Base-by-base conservation (phyloP, 2,113 vertebrate genomes). In the Lagopus leucura region DNA sequence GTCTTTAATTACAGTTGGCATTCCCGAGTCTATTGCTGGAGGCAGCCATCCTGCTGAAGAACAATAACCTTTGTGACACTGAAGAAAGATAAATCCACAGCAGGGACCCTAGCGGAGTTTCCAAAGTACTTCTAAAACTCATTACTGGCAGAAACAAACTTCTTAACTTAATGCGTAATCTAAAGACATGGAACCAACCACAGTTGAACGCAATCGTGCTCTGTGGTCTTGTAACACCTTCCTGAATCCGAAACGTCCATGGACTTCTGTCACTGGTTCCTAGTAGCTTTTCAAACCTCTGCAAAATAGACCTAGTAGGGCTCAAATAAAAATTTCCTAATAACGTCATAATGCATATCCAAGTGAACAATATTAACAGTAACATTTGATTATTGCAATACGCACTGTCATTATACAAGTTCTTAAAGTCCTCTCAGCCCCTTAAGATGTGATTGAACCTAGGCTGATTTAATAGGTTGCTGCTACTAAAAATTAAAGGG, bases 1-100 rank as follows among this genome's bases (percentile, higher is more conserved):
- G 54, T 11, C 71, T 94, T 93, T 97, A 94, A 96, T 94, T 93
- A 69, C 30, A 89, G 42, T 47, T 94, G 93, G 82, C 96, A 91
- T 94, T 92, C 52, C 34, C 2, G 6, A 86, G 32, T 70, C 38
- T 69, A 27, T 42, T 2, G 48, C 96, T 94, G 58, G 72, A 91
- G 94, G 95, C 88, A 84, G 57, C 30, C 21, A 22, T 82, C 34
- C 50, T 77, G 8, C 25, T 82, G 86, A 75, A 91, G 85, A 90
- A 42, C n/a, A 69, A 21, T 81, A 93, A 88, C 40, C 21, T 86
- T 89, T 48, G 17, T 94, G 90, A 91, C 88, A 94, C 74, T 45
- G 30, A 79, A 73, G 40, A 38, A n/a, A 32, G 38, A 90, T n/a
- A 74, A 89, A 90, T 45, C 21, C 79, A 38, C 58, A 86, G 78